Base-by-base conservation (phyloP, 1,140 invertebrate genomes). In the Drosophila pectinifera region DNA sequence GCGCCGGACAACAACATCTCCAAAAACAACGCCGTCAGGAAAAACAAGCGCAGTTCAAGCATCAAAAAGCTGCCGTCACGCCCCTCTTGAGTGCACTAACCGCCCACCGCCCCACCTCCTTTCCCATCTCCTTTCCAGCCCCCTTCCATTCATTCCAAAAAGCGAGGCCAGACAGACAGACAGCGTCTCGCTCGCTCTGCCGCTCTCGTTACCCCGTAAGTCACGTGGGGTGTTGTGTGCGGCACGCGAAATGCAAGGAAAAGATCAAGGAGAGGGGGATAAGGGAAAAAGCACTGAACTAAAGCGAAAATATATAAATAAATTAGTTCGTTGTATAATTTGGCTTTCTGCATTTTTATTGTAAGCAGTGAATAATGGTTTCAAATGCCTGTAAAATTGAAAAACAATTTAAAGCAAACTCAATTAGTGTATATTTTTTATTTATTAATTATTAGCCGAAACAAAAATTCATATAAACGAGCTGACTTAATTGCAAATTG, bases 171-270 rank as follows among this genome's bases (percentile, higher is more conserved):
- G 63, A 80, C 67, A 74, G 41, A 74, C 43, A 49, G 36, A 59
- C 48, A 38, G 54, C 57, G 28, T 48, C 63, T 63, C 49, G 36
- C 41, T 41, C 36, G 26, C 36, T 72, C 42, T 49, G n/a, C 28
- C n/a, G 10, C 20, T 22, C 34, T 31, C 18, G 28, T 34, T 34
- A 14, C 10, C 24, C 39, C 38, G 31, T 11, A 45, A 73, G 62
- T 73, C 79, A 81, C 73, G 79, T 81, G 78, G 65, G 73, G 78
- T 70, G 51, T 79, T 69, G 78, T 70, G 69, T 70, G 78, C 65
- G 54, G 65, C 79, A 81, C 79, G 78, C 79, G 78, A 81, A 80
- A 54, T 54, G 64, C 38, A 54, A 62, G 18, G 18, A 51, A 57
- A 75, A 67, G 54, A 26, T 53, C 31, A 34, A 4, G 31, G 7